phyloP scores from a whole-genome alignment of 30 jellyfish, hydroid and myxozoan genomes.

The Phacellophora camtschatica region DNA sequence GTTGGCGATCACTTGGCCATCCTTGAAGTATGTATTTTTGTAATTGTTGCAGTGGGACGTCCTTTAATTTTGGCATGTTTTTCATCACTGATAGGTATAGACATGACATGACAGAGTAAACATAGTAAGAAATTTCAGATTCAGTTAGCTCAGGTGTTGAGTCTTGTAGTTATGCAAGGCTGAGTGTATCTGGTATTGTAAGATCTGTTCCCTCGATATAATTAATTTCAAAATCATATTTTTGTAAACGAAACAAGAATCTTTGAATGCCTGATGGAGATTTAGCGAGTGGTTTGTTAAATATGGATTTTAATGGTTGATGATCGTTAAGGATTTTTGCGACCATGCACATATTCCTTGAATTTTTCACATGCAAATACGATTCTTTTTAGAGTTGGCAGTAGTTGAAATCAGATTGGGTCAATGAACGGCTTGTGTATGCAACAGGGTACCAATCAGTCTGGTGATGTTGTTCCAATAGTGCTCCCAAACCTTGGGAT shows the following conservation, averaged over 20 bases:
- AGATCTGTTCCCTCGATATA: constrained; percentile 6
- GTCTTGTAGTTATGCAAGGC: constrained; percentile 49
- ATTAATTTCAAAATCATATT: neutral
- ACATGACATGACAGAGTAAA: neutral
- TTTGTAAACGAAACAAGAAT: constrained; percentile 25
- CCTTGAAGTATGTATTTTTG: constrained; percentile 9
- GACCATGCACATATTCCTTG: no score
- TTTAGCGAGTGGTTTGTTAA: constrained; percentile 9
- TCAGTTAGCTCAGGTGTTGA: constrained; percentile 30
- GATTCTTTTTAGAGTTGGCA: constrained; percentile 57
- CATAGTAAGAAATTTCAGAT: neutral
- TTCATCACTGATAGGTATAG: neutral
- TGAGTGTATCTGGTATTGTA: constrained; percentile 43
- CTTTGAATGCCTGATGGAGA: constrained; percentile 51
- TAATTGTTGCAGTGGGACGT: neutral
- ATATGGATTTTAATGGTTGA: no score
- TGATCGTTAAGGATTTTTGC: no score
- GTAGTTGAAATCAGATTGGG: constrained; percentile 62
- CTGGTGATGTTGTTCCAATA: constrained; percentile 54
- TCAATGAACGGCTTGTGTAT: constrained; percentile 69
- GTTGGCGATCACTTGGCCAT: neutral
- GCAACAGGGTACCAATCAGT: constrained; percentile 74
- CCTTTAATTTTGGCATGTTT: neutral
- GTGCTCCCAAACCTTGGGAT: constrained; percentile 60
- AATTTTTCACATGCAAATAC: neutral